Evolutionary conservation across 1,140 invertebrate genomes (phyloP).

Genomic region (Macrobrachium nipponense): DNA sequence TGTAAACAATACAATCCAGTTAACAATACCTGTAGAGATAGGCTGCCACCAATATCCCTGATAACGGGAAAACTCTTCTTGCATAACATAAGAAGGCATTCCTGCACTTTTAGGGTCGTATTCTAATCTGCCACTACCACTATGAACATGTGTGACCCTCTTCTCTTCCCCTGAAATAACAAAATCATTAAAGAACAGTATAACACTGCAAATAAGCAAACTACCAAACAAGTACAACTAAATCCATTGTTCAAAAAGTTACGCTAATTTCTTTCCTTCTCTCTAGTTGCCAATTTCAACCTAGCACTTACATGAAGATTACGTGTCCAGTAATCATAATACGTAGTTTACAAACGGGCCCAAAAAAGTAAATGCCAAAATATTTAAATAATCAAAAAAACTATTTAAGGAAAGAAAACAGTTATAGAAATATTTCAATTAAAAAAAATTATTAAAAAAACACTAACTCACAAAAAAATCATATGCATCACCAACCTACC

Average conservation of each 20-base stretch:
- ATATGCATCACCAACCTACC: constrained; percentile 69
- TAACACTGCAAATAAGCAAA: too few relatives aligned
- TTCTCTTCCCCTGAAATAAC: constrained; percentile 70
- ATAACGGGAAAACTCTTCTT: constrained; percentile 97
- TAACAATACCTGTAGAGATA: constrained; percentile 72
- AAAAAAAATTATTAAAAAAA: background rate
- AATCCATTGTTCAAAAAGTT: too few relatives aligned
- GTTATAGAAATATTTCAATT: too few relatives aligned
- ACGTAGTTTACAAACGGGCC: too few relatives aligned
- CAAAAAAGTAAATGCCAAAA: too few relatives aligned
- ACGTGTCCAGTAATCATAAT: too few relatives aligned
- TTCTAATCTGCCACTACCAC: constrained; percentile 79
- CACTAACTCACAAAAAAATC: background rate
- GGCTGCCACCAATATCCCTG: constrained; percentile 99
- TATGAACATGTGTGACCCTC: constrained; percentile 85
- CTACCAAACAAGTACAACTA: too few relatives aligned
- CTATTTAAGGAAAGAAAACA: too few relatives aligned
- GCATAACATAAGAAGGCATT: constrained; percentile 95
- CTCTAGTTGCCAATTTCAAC: background rate
- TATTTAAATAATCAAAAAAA: too few relatives aligned
- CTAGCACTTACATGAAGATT: too few relatives aligned
- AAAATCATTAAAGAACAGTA: too few relatives aligned
- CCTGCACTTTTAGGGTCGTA: constrained; percentile 91
- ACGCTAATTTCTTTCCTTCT: background rate
- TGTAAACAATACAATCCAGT: too few relatives aligned